Evolutionary conservation across 2,888 invertebrate species (phyloP), one percentile per base, ranked within the genome.

Genomic region (Dione juno): DNA sequence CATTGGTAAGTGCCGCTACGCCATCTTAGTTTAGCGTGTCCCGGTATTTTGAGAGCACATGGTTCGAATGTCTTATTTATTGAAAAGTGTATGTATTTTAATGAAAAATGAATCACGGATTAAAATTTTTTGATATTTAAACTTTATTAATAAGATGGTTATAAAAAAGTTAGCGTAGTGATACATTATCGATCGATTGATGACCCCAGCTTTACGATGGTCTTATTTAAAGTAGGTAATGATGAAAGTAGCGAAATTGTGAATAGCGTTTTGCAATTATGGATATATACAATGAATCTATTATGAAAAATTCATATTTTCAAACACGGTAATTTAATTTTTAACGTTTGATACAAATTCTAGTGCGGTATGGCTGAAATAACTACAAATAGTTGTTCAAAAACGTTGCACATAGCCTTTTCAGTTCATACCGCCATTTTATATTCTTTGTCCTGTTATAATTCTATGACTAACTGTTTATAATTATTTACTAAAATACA

Each of bases 1-100:
- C 94, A 97, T 97, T 94, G 97, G 97, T 97, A 92, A 95, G 95
- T 92, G 80, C 83, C 84, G 87, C 88, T 87, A 84, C 92, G 92
- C 92, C 92, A 93, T 93, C 84, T 93, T 93, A 88, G 82, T 83
- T 89, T 88, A 85, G 78, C 81, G 77, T 86, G 83, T 82, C 80
- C 88, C 88, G 89, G 89, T 85, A 80, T 85, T 81, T 77, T 73
- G 77, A 84, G 86, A 91, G 89, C 92, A 92, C 92, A 90, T 92
- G 90, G 88, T 81, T 74, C 61, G 54, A 67, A 57, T 69, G 61
- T 48, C 63, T 68, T 52, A 64, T 54, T 64, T 70, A 50, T 10
- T n/a, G 37, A 14, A 61, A 57, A 63, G 65, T 61, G 67, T 28
- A 9, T 66, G 14, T 21, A 54, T 52, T 37, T 14, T 21, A 35